Percentiles rank a stretch among this genome's conserved stretches.
Evolutionary conservation across 1,140 invertebrate genomes (phyloP).

Genomic region (Drosophila melanica): DNA sequence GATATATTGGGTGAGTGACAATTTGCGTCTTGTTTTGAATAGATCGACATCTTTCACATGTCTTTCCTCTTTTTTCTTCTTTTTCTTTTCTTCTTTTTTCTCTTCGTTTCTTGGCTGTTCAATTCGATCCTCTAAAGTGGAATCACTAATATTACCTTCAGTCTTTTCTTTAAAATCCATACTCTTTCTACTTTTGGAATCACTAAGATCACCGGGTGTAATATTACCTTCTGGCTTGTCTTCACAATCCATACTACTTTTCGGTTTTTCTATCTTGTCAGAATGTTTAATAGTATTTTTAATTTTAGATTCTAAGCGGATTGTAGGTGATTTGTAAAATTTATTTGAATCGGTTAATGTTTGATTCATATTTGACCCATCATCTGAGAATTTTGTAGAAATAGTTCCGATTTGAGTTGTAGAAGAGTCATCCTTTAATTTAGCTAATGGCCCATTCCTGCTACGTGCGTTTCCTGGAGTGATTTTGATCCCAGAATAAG

Average conservation of each 20-base stretch:
- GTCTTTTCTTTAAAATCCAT: too few species aligned
- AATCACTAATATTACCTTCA: neutral
- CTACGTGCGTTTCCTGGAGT: neutral
- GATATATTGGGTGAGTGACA: conserved; percentile 10
- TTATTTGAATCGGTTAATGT: neutral
- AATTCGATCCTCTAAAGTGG: neutral
- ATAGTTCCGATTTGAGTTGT: too few species aligned
- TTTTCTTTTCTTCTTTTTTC: too few species aligned
- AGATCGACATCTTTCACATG: neutral
- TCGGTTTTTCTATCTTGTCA: neutral
- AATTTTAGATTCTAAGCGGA: too few species aligned
- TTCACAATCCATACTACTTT: too few species aligned
- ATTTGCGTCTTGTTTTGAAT: neutral
- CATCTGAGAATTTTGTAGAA: neutral
- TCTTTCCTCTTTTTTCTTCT: too few species aligned
- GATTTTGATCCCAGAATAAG: neutral
- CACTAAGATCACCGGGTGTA: neutral
- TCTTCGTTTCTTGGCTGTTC: too few species aligned
- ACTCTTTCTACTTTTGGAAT: neutral
- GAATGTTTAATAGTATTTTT: neutral
- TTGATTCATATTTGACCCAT: too few species aligned
- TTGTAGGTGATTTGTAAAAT: neutral
- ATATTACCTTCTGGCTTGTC: neutral
- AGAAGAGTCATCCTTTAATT: too few species aligned
- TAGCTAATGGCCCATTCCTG: too few species aligned